phyloP scores from a whole-genome alignment of 2,888 invertebrate species.

The Ennomos quercinarius region DNA sequence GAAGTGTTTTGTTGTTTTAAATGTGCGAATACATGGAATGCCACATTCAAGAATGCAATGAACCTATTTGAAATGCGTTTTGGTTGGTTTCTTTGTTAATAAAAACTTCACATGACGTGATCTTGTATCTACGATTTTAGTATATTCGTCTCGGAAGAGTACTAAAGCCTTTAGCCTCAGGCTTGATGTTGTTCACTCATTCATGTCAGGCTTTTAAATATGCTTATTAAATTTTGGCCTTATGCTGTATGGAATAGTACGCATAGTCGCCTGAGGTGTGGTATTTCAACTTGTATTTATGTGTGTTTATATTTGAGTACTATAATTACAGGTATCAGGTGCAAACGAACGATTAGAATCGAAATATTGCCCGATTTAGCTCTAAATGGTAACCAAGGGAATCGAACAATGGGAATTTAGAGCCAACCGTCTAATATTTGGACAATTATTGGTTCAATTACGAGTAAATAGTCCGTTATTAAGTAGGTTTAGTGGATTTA shows the following conservation, averaged over 20 bases:
- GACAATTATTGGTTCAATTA: constrained; percentile 43
- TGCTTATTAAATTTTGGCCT: neutral
- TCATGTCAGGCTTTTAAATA: no score
- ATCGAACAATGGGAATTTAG: constrained; percentile 35
- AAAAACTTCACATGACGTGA: no score
- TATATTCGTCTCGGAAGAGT: no score
- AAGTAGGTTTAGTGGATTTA: constrained; percentile 29
- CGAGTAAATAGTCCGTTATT: constrained; percentile 42
- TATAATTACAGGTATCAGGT: constrained; percentile 45
- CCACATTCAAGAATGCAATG: no score
- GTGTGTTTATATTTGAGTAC: constrained; percentile 14
- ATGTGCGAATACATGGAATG: neutral
- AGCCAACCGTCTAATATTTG: constrained; percentile 41
- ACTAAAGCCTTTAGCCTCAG: no score
- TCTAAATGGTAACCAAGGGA: constrained; percentile 54
- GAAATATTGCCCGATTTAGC: constrained; percentile 56
- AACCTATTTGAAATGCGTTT: no score
- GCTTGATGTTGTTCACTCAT: no score
- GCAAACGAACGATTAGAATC: constrained; percentile 54
- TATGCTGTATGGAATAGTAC: no score
- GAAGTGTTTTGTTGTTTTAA: constrained; percentile 10
- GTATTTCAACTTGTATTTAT: no score
- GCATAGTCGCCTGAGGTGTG: no score
- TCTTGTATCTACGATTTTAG: no score
- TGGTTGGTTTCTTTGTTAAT: no score